Evolutionary conservation across 2,797 vertebrate species (phyloP), one percentile per base, ranked within the genome.

Genomic region (Gobio occitaniae): DNA sequence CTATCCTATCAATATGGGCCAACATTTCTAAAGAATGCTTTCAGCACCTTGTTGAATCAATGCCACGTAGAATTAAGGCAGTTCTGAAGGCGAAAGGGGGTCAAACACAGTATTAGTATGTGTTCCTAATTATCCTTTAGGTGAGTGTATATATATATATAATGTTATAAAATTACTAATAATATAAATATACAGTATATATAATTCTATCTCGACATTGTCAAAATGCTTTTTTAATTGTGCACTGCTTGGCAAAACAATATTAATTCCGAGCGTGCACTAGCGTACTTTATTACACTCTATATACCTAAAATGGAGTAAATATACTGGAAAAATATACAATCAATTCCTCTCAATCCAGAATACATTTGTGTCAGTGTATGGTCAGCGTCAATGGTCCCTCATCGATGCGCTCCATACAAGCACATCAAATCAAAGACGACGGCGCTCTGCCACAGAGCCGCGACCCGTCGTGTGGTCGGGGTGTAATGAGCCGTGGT

Each of bases 401-500:
- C 52, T 66, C 15, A 52, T 66, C 52, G 71, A 41, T 47, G 61
- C 32, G 44, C 81, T 75, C 29, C 17, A 19, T 11, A 41, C 74
- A 21, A 69, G 41, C 66, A 38, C 8, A 25, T 78, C 75, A 38
- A 78, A 78, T 78, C 7, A 50, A 29, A 69, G 59, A 19, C 6
- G 29, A 0, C 5, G 25, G 15, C n/a, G 48, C 77, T 74, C 17
- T 75, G 59, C 65, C 48, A 6, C 36, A 56, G 72, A 77, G 19
- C 56, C 11, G 19, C 21, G 47, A 63, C 32, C 71, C 32, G 15
- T 61, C 21, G n/a, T 70, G 79, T 48, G 86, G 65, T 79, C 41
- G 59, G 11, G 32, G 2, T 13, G 78, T 81, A 86, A 78, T 86
- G 85, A 88, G 86, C 69, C 61, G 48, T 84, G 78, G 63, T 77